Base-by-base conservation (phyloP, 2,797 vertebrate genomes). In the Cheirogaleus major region DNA sequence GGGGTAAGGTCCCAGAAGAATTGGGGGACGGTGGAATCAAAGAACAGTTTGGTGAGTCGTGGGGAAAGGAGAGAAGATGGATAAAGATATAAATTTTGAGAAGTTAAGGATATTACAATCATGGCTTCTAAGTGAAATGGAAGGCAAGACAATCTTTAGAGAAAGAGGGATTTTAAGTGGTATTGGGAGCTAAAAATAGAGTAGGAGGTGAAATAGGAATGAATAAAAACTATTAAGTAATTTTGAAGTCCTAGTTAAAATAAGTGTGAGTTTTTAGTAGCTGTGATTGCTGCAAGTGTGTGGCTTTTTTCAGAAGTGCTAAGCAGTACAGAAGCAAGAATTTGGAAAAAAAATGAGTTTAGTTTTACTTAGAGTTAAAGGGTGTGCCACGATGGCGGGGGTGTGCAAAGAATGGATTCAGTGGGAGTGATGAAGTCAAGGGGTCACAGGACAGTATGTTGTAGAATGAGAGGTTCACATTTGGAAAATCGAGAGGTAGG, bases 301-400 rank as follows among this genome's bases (percentile, higher is more conserved):
- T 96, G 38, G 59, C 43, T 95, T 82, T 90, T 22, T 82, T 95
- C 23, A 75, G 10, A 45, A 57, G 12, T 92, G 59, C n/a, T 80
- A 85, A 85, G 76, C 18, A 67, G 32, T 76, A 18, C 15, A 85
- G n/a, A 27, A 81, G 43, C 48, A 95, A 94, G 55, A 92, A 72
- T 78, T 92, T 59, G 32, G 38, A 12, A n/a, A n/a, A 65, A 63
- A 78, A 65, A 76, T 20, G 45, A 92, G 57, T 75, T 96, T 91
- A 93, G n/a, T 84, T 84, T 96, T 93, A 78, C 12, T 63, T 89
- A 78, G 35, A 32, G 35, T 86, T 69, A 85, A 82, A 91, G 38
- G 6, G 17, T 85, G 23, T 91, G 83, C 43, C 30, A 89, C 22
- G 12, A 72, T 43, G 18, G 45, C 9, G 8, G 12, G n/a, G 8